phyloP scores from a whole-genome alignment of 30 jellyfish, hydroid and myxozoan species.

The Aurelia sp. region DNA sequence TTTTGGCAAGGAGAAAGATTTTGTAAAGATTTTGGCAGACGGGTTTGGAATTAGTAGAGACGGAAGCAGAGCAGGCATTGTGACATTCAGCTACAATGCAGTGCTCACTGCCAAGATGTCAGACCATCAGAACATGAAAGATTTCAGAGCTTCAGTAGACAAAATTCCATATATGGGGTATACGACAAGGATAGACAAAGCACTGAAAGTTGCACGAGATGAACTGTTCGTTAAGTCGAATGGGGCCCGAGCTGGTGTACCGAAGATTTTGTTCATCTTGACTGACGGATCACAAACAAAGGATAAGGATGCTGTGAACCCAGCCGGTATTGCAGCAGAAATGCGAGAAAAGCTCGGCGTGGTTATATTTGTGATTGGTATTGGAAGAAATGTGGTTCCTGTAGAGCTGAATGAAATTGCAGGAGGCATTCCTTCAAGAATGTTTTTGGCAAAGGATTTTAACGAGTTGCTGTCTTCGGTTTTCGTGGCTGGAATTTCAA shows the following conservation, averaged over 20 bases:
- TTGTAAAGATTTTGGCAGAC: slow-evolving; percentile 32
- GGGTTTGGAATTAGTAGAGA: slow-evolving; percentile 16
- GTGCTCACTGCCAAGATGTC: slow-evolving; percentile 43
- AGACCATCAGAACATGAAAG: slow-evolving; percentile 2
- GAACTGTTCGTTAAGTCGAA: slow-evolving; percentile 40
- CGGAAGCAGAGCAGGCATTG: slow-evolving; percentile 61
- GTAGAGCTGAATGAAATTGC: slow-evolving; percentile 76
- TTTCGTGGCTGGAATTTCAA: slow-evolving; percentile 46
- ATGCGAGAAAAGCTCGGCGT: slow-evolving; percentile 64
- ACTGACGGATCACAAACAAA: slow-evolving; percentile 75
- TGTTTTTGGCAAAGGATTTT: slow-evolving; percentile 73
- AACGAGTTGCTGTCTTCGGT: slow-evolving; percentile 57
- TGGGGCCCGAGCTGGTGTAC: slow-evolving; percentile 59
- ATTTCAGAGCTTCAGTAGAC: slow-evolving; percentile 52
- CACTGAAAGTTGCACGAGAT: slow-evolving; percentile 42
- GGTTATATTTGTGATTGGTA: slow-evolving; percentile 69
- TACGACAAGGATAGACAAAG: slow-evolving; percentile 74
- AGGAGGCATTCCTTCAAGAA: slow-evolving; percentile 27
- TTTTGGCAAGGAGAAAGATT: slow-evolving; percentile 41
- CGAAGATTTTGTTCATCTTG: slow-evolving; percentile 43
- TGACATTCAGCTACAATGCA: slow-evolving; percentile 70
- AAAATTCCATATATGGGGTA: slow-evolving; percentile 55
- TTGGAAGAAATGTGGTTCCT: slow-evolving; percentile 65
- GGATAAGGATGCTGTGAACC: slow-evolving; percentile 69
- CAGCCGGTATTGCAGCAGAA: slow-evolving; percentile 62